Evolutionary conservation across 2,113 vertebrate species (phyloP).

Genomic region (Myiagra hebetior): DNA sequence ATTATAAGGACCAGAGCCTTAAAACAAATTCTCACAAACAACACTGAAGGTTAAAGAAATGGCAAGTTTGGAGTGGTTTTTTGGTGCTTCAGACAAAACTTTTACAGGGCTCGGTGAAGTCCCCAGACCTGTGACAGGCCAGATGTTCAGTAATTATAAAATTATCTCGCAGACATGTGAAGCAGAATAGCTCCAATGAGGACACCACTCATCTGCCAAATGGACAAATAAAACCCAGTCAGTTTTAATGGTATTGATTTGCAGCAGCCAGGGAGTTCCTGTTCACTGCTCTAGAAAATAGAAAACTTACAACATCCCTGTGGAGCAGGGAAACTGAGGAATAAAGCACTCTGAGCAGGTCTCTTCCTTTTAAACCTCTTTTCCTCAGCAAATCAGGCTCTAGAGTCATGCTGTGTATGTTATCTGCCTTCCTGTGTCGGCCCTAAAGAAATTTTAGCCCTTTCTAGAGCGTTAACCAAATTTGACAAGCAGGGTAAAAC

Average conservation of each 20-base stretch:
- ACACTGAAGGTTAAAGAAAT: not conserved
- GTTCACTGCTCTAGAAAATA: not conserved
- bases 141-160: not conserved
- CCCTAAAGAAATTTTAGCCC: not conserved
- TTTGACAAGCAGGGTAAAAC: not conserved
- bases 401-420: not conserved
- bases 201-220: not conserved
- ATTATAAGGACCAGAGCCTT: not conserved
- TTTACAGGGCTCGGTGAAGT: not conserved
- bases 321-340: not conserved
- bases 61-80: not conserved
- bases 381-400: not conserved
- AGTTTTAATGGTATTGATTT: not conserved
- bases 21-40: not conserved
- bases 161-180: not conserved
- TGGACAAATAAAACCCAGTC: not conserved
- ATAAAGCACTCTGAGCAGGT: not conserved
- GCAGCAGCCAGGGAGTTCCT: not conserved
- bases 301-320: not conserved
- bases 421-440: not conserved
- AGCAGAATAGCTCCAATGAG: not conserved
- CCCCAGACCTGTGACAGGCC: not conserved
- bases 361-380: not conserved
- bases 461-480: not conserved
- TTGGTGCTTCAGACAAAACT: not conserved